These are phyloP conservation scores for Rhinichthys osculus DNA, from an alignment of 2,797 vertebrate genomes.

Conservation along the genomic window DNA sequence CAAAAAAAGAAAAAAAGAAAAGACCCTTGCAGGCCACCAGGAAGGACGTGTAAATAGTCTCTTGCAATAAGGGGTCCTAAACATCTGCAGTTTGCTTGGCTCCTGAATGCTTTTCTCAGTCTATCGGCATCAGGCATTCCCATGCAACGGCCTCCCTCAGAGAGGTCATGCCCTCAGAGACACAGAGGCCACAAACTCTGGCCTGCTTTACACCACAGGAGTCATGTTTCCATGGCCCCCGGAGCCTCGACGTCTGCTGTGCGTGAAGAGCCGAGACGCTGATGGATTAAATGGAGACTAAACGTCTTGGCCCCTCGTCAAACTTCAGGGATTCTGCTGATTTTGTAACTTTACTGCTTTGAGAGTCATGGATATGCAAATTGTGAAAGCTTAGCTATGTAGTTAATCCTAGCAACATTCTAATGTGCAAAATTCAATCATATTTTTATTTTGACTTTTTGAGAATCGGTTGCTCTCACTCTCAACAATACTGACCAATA, in stretches of 20 bases:
- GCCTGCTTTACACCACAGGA: not conserved
- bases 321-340: conserved; percentile 10
- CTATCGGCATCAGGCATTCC: conserved; percentile 22
- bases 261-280: not conserved
- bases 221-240: not conserved
- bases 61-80: conserved; percentile 24
- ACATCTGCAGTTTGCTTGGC: conserved; percentile 31
- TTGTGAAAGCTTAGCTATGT: not conserved
- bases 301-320: not conserved
- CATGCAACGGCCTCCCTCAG: conserved; percentile 4
- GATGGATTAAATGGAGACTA: conserved; percentile 8
- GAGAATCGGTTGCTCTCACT: too few relatives aligned
- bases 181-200: conserved; percentile 12
- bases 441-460: too few relatives aligned
- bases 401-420: not conserved
- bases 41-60: not conserved
- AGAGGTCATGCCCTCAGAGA: conserved; percentile 35
- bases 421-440: too few relatives aligned
- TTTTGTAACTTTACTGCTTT: not conserved
- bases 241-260: not conserved
- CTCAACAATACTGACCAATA: too few relatives aligned
- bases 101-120: not conserved
- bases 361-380: not conserved
- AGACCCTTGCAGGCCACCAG: not conserved
- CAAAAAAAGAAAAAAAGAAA: not conserved